phyloP scores from a whole-genome alignment of 92 coral and sea anemone genomes.

The Bergia sp. region DNA sequence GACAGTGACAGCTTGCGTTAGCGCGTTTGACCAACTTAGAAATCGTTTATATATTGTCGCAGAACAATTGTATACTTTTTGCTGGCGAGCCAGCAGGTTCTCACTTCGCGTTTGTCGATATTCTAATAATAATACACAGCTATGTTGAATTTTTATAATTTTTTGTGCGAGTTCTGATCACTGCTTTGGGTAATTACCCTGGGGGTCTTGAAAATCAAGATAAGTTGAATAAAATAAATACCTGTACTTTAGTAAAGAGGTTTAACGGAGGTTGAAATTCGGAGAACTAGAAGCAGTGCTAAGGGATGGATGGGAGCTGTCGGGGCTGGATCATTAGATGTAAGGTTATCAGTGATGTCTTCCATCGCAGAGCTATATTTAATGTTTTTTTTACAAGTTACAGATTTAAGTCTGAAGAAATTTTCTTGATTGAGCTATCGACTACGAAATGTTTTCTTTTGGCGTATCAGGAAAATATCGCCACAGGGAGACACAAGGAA shows the following conservation, averaged over 20 bases:
- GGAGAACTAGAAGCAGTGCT: not conserved
- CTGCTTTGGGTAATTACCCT: slow-evolving; percentile 1
- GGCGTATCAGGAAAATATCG: not conserved
- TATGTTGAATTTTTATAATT: slow-evolving; percentile 35
- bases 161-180: not conserved
- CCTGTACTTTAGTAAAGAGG: not conserved
- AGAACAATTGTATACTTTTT: not conserved
- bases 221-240: not conserved
- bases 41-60: not conserved
- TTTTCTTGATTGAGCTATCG: no score
- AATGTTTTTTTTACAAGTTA: no score
- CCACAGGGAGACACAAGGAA: not conserved
- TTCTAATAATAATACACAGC: not conserved
- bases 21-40: not conserved
- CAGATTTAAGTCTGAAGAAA: not conserved
- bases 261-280: not conserved
- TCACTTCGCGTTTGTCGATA: not conserved
- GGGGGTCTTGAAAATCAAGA: slow-evolving; percentile 25
- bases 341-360: not conserved
- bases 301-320: not conserved
- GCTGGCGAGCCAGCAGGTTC: not conserved
- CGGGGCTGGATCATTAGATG: not conserved
- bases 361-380: not conserved
- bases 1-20: not conserved
- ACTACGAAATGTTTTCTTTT: not conserved